Base-by-base conservation (phyloP, 2,888 invertebrate species). In the Abrostola tripartita region DNA sequence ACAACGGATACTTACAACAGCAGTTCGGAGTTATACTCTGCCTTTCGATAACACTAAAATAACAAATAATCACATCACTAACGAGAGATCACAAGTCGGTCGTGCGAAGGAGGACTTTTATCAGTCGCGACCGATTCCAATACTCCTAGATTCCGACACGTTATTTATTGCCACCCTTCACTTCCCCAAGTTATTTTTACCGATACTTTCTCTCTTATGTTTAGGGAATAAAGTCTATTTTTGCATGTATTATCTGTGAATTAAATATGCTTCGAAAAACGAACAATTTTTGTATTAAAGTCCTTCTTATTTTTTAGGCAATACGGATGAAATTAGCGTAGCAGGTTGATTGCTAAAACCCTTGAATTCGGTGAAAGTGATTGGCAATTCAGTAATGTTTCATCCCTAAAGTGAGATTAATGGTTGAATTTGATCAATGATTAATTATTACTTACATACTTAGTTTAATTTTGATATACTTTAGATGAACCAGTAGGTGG, bases 131-230 rank as follows among this genome's bases (percentile, higher is more conserved):
- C 88, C 91, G 91, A 92, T 91, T 91, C 88, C 85, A 86, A 85
- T 87, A 88, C 91, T 89, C 85, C 88, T 89, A 88, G 89, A 90
- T 88, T 89, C 88, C 85, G 79, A 87, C 83, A 78, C 84, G 84
- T 88, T 90, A 92, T 92, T 92, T 92, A 92, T 91, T 89, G 89
- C 91, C 91, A 89, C 90, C 90, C 90, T 85, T 84, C 60, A 12
- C 69, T 71, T 63, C 58, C 59, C 71, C 77, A 75, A 42, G 44
- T 61, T 64, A n/a, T 6, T 14, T 5, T 41, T 14, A 37, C 70
- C 58, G 5, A 12, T 5, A 0, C 2, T 6, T 49, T 40, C 37
- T 60, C 41, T 65, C 70, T 52, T 81, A 79, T 53, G 1, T 0
- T 11, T 4, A 6, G 5, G 6, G 0, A 0, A 49, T 76, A 75